Conservation (phyloP, 2,888 invertebrate genomes). For the Lacanobia oleracea region DNA sequence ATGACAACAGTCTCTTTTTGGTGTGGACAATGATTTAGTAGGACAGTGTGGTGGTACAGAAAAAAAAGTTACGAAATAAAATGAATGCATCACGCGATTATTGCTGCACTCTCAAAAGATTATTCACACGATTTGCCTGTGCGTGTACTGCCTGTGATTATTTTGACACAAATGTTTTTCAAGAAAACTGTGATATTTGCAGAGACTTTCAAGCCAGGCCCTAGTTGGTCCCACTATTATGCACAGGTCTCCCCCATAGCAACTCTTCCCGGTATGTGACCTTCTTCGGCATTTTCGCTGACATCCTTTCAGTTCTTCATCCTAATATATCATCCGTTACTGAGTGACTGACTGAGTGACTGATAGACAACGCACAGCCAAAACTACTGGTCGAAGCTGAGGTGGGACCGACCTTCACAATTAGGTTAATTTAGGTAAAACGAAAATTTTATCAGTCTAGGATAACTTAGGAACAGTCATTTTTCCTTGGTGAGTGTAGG, state of each 20-base stretch:
- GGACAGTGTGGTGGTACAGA: constrained; percentile 8
- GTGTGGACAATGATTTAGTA: constrained; percentile 10
- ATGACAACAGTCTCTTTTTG: constrained; percentile 45
- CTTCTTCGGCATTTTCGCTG: no score
- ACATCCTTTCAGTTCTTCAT: background rate
- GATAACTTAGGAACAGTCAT: no score
- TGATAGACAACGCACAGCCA: no score
- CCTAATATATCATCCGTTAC: no score
- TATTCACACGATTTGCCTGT: constrained; percentile 18
- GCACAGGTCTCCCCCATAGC: background rate
- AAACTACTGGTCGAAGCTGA: no score
- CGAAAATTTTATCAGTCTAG: no score
- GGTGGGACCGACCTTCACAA: no score
- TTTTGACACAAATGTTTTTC: constrained; percentile 13
- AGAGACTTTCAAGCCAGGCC: background rate
- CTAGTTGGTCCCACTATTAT: no score
- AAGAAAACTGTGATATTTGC: no score
- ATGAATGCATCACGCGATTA: constrained; percentile 35
- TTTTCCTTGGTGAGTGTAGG: no score
- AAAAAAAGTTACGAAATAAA: constrained; percentile 39
- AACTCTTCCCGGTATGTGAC: background rate
- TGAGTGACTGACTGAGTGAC: no score
- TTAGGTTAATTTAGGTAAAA: no score
- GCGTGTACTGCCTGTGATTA: background rate
- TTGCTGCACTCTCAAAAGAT: constrained; percentile 12